A percentile compares a stretch with the other conserved stretches of the same genome.
Evolutionary conservation across 1,140 invertebrate genomes (phyloP).

Genomic region (Medauroidea extradentata): DNA sequence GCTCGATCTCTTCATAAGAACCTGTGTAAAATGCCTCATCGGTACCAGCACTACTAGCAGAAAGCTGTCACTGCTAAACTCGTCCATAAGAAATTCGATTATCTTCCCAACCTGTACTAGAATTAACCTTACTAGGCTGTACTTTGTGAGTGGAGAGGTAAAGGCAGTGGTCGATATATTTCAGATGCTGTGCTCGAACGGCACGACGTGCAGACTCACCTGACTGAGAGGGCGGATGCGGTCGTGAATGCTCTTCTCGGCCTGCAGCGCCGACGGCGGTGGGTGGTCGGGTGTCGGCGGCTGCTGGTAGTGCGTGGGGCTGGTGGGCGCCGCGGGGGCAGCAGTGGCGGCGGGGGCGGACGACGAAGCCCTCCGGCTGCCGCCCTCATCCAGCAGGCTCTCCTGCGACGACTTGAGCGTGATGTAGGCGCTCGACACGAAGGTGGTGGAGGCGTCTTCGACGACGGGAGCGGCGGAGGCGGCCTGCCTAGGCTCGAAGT

Average conservation of each 20-base stretch:
- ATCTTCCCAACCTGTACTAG: too few relatives aligned
- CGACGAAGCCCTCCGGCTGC: constrained; percentile 18
- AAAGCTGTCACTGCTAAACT: too few relatives aligned
- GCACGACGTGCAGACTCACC: constrained; percentile 50
- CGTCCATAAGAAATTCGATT: too few relatives aligned
- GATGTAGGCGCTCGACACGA: constrained; percentile 54
- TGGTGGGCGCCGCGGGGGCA: constrained; percentile 49
- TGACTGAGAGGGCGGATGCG: constrained; percentile 84
- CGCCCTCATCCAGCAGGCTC: constrained; percentile 55
- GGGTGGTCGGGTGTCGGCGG: constrained; percentile 92
- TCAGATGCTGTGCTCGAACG: neutral
- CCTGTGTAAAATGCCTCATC: too few relatives aligned
- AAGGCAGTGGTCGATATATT: neutral
- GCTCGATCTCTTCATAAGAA: too few relatives aligned
- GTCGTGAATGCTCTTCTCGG: constrained; percentile 84
- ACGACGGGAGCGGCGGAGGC: neutral
- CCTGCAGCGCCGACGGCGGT: constrained; percentile 85
- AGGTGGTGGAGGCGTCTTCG: constrained; percentile 40
- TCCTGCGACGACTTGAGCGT: constrained; percentile 60
- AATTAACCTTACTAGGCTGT: neutral
- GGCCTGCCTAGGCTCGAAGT: constrained; percentile 45
- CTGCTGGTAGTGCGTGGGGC: constrained; percentile 85
- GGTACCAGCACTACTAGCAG: too few relatives aligned
- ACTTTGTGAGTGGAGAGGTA: neutral
- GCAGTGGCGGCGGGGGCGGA: neutral